Conservation (phyloP, 1,140 invertebrate species). For the Trachymyrmex septentrionalis region DNA sequence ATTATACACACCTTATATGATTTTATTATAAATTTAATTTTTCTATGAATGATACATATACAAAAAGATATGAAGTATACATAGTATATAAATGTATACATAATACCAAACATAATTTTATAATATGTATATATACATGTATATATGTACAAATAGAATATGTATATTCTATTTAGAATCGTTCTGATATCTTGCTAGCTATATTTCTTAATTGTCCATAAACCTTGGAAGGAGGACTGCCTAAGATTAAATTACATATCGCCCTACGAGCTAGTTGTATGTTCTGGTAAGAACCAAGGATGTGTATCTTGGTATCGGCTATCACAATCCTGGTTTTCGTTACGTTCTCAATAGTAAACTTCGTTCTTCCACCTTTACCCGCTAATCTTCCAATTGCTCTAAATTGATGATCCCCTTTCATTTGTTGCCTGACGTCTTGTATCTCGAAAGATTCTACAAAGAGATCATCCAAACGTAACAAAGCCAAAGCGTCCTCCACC, state of each 20-base stretch:
- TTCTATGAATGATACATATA: neutral
- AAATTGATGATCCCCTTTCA: constrained; percentile 98
- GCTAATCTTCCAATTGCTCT: constrained; percentile 98
- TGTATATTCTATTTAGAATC: constrained; percentile 88
- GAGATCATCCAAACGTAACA: constrained; percentile 98
- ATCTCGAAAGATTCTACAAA: constrained; percentile 99
- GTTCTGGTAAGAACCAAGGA: constrained; percentile 99
- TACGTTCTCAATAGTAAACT: constrained; percentile 99
- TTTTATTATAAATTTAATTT: constrained; percentile 42
- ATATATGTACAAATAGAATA: constrained; percentile 29
- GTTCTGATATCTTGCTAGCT: constrained; percentile 92
- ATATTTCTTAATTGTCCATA: constrained; percentile 97
- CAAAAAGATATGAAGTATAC: neutral
- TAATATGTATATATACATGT: constrained; percentile 24
- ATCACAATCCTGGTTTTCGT: constrained; percentile 99
- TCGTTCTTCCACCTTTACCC: constrained; percentile 98
- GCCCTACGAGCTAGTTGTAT: constrained; percentile 97
- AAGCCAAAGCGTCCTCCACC: constrained; percentile 98
- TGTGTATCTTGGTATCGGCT: constrained; percentile 98
- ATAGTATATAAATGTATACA: neutral
- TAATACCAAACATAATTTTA: constrained; percentile 28
- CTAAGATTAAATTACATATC: constrained; percentile 99
- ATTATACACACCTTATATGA: neutral
- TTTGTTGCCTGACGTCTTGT: constrained; percentile 97
- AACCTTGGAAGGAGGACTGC: constrained; percentile 98